Evolutionary conservation across 2,888 invertebrate species (phyloP), one percentile per base, ranked within the genome.

Genomic region (Frankliniella intonsa): DNA sequence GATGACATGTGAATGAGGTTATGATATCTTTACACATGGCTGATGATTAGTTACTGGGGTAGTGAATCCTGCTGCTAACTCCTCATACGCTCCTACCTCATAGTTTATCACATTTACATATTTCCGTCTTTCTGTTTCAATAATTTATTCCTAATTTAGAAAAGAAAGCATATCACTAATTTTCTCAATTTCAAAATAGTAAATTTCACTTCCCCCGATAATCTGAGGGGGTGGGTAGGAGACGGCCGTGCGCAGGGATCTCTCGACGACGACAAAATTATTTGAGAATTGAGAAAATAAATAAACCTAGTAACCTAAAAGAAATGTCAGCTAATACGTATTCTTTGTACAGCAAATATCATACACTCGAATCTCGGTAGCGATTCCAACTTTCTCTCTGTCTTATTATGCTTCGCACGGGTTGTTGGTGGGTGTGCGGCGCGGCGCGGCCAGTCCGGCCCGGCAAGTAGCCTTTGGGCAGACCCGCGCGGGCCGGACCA

Each of bases 251-350:
- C 3, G 38, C 2, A 38, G 38, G 38, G 38, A 38, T 38, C 38
- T 38, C 38, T 38, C 38, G 38, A 38, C 38, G 38, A 38, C 69
- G 69, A 38, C 22, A 22, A 69, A 8, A 69, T 22, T 69, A 69
- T n/a, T 69, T 69, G n/a, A 69, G 22, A 22, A 19, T 9, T n/a
- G 22, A 69, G 55, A 55, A 14, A 69, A 69, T 69, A 69, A 69
- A 69, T 69, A 69, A 69, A n/a, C 69, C 69, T 69, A 69, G 69
- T 69, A 69, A 69, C 69, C 69, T 69, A 69, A 69, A 55, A 38
- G 5, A 38, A 38, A 69, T 22, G 69, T 69, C 69, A 69, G n/a
- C 69, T 69, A 55, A 55, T 14, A 55, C 55, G 55, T 17, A 55
- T 55, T 55, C 55, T 55, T 55, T 55, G 55, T 55, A 55, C 55